Conservation (phyloP, 2,113 vertebrate species). For the Rhineura floridana region DNA sequence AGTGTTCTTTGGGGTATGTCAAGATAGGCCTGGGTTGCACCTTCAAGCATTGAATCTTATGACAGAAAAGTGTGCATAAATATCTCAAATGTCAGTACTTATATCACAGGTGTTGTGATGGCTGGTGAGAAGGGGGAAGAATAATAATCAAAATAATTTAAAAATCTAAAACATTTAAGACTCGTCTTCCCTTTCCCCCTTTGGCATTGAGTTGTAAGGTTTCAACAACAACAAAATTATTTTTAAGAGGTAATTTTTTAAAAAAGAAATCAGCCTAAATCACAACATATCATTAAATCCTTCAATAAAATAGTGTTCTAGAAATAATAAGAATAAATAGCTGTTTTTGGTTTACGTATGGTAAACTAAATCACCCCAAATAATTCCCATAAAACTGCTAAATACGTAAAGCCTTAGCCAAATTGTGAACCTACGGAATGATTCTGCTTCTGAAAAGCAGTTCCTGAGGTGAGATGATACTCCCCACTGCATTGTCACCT, state of each 20-base stretch:
- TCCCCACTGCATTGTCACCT: background rate
- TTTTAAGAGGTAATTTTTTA: background rate
- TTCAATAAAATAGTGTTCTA: background rate
- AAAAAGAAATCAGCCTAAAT: background rate
- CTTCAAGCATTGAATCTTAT: background rate
- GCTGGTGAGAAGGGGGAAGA: background rate
- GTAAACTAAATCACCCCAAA: background rate
- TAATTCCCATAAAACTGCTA: background rate
- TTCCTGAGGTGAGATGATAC: slow-evolving; percentile 17
- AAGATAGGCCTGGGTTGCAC: background rate
- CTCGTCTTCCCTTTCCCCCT: background rate
- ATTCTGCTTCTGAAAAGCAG: background rate
- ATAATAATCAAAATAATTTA: background rate
- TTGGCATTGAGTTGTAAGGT: background rate
- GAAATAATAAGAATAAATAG: background rate
- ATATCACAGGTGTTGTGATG: background rate
- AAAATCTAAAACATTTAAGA: background rate
- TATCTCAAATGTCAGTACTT: background rate
- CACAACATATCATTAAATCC: background rate
- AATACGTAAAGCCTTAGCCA: background rate
- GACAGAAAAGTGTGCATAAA: background rate
- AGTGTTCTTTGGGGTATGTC: background rate
- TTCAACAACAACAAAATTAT: background rate
- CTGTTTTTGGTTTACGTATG: background rate
- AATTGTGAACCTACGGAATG: background rate